A percentile compares a stretch with the other conserved stretches of the same genome.
These are phyloP conservation scores for Daboia siamensis DNA, from an alignment of 2,113 vertebrate genomes.

Conservation along the genomic window DNA sequence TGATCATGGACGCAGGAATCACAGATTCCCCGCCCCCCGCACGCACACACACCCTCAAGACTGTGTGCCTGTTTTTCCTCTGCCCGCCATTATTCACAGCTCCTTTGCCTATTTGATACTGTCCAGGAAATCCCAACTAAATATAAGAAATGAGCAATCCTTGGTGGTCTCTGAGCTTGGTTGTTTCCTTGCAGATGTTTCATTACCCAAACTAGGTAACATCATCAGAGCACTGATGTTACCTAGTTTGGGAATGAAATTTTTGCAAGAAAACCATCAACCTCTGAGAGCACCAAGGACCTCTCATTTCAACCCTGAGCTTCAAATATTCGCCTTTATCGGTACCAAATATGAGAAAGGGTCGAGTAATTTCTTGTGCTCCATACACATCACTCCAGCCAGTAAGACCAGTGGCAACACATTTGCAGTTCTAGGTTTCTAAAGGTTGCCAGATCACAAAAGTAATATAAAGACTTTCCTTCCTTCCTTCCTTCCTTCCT, in stretches of 20 bases:
- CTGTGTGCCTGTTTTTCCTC: neutral
- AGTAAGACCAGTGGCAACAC: neutral
- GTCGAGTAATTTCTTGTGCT: neutral
- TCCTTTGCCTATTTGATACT: neutral
- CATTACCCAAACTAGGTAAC: too few relatives aligned
- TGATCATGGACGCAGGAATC: neutral
- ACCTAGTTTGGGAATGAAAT: too few relatives aligned
- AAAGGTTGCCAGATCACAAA: neutral
- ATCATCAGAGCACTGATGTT: too few relatives aligned
- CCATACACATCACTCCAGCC: neutral
- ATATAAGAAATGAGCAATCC: neutral
- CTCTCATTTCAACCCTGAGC: too few relatives aligned
- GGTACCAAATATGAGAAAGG: neutral
- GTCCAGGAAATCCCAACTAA: neutral
- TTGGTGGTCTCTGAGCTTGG: too few relatives aligned
- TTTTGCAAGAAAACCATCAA: too few relatives aligned
- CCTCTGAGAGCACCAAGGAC: too few relatives aligned
- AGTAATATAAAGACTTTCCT: neutral
- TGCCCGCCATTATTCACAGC: neutral
- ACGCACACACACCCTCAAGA: too few relatives aligned
- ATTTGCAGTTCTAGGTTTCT: neutral
- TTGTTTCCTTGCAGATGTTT: too few relatives aligned
- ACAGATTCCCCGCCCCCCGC: neutral
- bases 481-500: slow-evolving; percentile 8
- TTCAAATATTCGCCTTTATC: too few relatives aligned